Conservation (phyloP, 2,113 vertebrate species). For the Equus quagga region DNA sequence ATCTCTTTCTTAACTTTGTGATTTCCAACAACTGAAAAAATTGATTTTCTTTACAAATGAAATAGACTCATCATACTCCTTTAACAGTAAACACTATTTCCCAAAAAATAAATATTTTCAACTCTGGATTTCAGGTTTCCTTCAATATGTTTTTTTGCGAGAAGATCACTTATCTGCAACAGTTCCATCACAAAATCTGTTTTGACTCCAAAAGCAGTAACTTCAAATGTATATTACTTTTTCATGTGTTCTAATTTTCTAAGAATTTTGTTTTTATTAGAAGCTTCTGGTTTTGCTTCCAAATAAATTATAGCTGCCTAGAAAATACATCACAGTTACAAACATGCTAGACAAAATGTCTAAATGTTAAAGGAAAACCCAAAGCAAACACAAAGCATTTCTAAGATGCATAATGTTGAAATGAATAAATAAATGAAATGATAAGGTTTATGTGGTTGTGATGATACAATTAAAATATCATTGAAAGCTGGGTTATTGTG, state of each 20-base stretch:
- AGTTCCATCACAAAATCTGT: slow-evolving; percentile 41
- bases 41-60: slow-evolving; percentile 23
- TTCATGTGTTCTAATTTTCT: slow-evolving; percentile 14
- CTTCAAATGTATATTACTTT: slow-evolving; percentile 32
- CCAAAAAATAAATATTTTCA: slow-evolving; percentile 11
- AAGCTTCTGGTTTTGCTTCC: slow-evolving; percentile 27
- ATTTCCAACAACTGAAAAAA: slow-evolving; percentile 34
- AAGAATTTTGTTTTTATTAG: slow-evolving; percentile 20
- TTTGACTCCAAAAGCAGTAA: not conserved
- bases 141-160: not conserved
- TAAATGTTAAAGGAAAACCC: slow-evolving; percentile 10
- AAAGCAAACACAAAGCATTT: not conserved
- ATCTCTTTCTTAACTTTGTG: slow-evolving; percentile 38
- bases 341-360: not conserved
- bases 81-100: slow-evolving; percentile 60
- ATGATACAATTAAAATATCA: not conserved
- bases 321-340: not conserved
- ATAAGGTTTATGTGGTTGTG: not conserved
- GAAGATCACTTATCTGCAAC: slow-evolving; percentile 9
- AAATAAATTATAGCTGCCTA: slow-evolving; percentile 14
- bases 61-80: slow-evolving; percentile 17
- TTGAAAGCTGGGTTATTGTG: not conserved
- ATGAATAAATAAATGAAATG: not conserved
- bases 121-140: slow-evolving; percentile 48
- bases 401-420: not conserved